Evolutionary conservation across 2,888 invertebrate genomes (phyloP).

Genomic region (Lasius platythorax): DNA sequence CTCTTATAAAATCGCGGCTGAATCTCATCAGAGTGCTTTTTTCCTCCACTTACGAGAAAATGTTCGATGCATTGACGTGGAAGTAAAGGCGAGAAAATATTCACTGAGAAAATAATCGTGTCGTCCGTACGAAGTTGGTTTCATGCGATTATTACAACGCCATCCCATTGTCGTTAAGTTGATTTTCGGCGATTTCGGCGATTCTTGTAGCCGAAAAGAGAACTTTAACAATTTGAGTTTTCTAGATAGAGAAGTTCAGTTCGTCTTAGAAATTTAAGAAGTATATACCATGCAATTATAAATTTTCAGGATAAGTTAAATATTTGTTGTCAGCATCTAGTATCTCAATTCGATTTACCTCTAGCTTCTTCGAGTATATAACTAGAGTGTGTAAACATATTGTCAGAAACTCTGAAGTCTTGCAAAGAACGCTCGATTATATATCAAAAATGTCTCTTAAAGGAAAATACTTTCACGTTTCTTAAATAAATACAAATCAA

Average conservation of each 20-base stretch:
- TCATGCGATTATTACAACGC: neutral
- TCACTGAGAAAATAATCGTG: constrained; percentile 37
- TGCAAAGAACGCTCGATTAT: neutral
- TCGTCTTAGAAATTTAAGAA: constrained; percentile 1
- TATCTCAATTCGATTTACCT: constrained; percentile 20
- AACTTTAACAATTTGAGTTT: neutral
- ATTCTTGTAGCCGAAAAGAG: neutral
- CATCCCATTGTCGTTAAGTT: constrained; percentile 8
- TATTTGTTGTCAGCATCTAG: neutral
- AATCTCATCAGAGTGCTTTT: constrained; percentile 66
- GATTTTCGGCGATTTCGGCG: neutral
- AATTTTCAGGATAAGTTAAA: neutral
- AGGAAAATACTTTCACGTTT: neutral
- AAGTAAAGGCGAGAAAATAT: constrained; percentile 34
- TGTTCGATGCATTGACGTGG: constrained; percentile 37
- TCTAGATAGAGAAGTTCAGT: neutral
- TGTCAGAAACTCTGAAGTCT: neutral
- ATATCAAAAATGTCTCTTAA: neutral
- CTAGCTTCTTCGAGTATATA: neutral
- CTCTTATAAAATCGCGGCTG: constrained; percentile 69
- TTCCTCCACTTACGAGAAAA: constrained; percentile 58
- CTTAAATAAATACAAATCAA: constrained; percentile 26
- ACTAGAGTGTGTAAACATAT: neutral
- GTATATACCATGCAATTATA: neutral
- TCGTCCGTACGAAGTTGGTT: constrained; percentile 26